phyloP scores from a whole-genome alignment of 2,797 vertebrate genomes.

The Darevskia nairensis region DNA sequence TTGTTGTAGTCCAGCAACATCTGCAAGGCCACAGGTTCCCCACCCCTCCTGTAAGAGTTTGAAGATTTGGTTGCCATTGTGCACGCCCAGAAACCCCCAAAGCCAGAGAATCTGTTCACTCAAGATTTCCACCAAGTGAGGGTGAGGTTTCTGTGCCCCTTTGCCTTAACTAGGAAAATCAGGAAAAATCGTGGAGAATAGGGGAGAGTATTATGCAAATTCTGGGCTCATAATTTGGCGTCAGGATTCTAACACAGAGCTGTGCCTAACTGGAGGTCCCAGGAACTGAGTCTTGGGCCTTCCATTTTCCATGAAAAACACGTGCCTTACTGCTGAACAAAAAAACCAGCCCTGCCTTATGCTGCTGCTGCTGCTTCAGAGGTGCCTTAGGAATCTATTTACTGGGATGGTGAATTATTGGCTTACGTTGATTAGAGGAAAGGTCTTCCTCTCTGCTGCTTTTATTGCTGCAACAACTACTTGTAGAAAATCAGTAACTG shows the following conservation, averaged over 20 bases:
- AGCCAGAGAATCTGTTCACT: no score
- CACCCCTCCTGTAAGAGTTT: neutral
- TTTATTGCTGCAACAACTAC: neutral
- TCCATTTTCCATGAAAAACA: neutral
- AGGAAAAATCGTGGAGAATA: neutral
- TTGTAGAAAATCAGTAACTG: neutral
- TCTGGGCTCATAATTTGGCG: no score
- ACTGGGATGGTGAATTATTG: neutral
- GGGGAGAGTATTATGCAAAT: neutral
- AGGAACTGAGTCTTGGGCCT: no score
- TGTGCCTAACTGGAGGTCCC: neutral
- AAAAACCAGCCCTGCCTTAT: neutral
- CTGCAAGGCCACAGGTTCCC: no score
- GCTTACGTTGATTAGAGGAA: no score
- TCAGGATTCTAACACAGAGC: neutral
- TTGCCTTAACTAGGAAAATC: neutral
- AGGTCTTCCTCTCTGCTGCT: neutral
- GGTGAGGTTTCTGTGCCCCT: no score
- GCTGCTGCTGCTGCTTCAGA: neutral
- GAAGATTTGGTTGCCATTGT: neutral
- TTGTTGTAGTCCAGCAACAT: neutral
- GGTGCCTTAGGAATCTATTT: neutral
- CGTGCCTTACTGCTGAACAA: neutral
- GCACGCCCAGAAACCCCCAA: neutral
- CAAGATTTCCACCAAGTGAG: neutral